Conservation (phyloP, 2,797 vertebrate species). For the Setipinna tenuifilis region DNA sequence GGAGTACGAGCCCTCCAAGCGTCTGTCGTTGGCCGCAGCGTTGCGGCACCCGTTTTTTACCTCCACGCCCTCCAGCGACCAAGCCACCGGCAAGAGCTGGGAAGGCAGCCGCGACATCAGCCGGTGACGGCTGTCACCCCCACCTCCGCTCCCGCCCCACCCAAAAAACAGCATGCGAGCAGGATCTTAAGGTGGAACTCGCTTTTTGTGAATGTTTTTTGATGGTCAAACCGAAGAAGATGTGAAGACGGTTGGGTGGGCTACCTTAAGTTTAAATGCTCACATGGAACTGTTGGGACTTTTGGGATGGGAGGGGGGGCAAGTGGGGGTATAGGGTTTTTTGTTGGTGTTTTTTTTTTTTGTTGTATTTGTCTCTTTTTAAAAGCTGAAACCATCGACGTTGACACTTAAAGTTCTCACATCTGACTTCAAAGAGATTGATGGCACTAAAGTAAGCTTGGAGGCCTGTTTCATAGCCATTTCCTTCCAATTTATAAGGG, state of each 20-base stretch:
- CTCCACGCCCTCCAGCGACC: constrained; percentile 52
- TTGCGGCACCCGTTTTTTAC: constrained; percentile 92
- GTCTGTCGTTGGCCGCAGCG: constrained; percentile 83
- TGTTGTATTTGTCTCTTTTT: not conserved
- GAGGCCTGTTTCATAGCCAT: not conserved
- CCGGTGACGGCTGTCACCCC: constrained; percentile 81
- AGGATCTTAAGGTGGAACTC: constrained; percentile 25
- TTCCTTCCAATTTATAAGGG: not conserved
- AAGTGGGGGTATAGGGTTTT: not conserved
- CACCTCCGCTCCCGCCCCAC: not conserved
- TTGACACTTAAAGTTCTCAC: not conserved
- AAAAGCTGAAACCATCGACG: not conserved
- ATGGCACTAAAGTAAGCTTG: not conserved
- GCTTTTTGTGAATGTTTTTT: constrained; percentile 36
- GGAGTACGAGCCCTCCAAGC: constrained; percentile 93
- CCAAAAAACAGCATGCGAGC: constrained; percentile 54
- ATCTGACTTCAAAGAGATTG: not conserved
- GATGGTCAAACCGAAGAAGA: constrained; percentile 44
- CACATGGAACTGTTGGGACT: constrained; percentile 19
- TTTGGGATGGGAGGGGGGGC: not conserved
- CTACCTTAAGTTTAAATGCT: constrained; percentile 14
- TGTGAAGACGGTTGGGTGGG: not conserved
- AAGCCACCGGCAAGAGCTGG: constrained; percentile 80
- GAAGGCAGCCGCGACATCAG: constrained; percentile 97
- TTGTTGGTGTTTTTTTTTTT: not conserved